Evolutionary conservation across 1,140 invertebrate genomes (phyloP), one percentile per base, ranked within the genome.

Genomic region (Drosophila varians): DNA sequence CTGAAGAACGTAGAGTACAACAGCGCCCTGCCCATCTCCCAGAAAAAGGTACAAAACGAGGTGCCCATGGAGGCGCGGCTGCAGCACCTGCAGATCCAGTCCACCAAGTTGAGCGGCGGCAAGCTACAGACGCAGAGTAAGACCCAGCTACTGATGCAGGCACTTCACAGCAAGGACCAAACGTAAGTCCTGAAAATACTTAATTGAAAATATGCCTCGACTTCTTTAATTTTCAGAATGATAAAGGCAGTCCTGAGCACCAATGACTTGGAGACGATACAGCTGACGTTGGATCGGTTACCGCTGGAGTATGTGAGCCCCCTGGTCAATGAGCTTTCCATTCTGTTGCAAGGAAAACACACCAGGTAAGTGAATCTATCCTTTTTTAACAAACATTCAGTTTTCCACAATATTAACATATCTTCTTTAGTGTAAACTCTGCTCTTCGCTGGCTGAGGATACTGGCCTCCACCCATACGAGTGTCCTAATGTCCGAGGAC

Each of bases 111-210:
- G 74, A 90, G 0, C 91, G 94, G 58, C 1, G 77, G 69, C n/a
- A 82, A 87, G 25, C 36, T 83, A 38, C 93, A 93, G 65, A 93
- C 92, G 12, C 92, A 94, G 49, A 96, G 96, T 90, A 93, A 96
- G 66, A 94, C 94, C 0, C 95, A 96, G 65, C 91, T 96, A 19
- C 83, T 97, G 1, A 92, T 96, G 47, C 94, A 97, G 92, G 95
- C 94, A 0, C 91, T 97, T 31, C 95, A 95, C 68, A 96, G 95
- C 74, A 95, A 95, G 80, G 95, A 97, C 83, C 93, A 93, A 74
- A 92, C 87, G 93, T 93, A 75, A 80, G 91, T 57, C 8, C 4
- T 1, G 21, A 11, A 11, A 0, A 5, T 14, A 31, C 19, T 26
- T n/a, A 25, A 6, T 2, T 1, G 0, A 25, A 3, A 16, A 4